Base-by-base conservation (phyloP, 2,797 vertebrate genomes). In the Bradypus variegatus region DNA sequence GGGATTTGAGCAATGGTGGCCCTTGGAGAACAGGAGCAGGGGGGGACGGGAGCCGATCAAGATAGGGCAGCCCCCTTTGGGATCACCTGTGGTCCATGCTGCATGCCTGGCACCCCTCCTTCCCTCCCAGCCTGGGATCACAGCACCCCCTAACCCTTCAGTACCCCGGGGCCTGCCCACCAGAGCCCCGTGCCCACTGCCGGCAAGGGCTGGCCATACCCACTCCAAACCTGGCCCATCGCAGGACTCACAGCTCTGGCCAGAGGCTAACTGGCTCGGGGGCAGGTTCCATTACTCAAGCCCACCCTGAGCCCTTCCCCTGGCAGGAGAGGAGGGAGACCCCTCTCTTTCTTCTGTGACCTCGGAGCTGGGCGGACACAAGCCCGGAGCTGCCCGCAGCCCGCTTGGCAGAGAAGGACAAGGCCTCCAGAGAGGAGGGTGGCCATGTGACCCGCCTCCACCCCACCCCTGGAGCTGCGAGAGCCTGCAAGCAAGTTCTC, bases 371-470 rank as follows among this genome's bases (percentile, higher is more conserved):
- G 79, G 62, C 8, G 23, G 29, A 38, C n/a, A 2, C 41, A 13
- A n/a, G 45, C 75, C 38, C 12, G 21, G 21, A 50, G 29, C 29
- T 13, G 41, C 41, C 72, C 29, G 76, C n/a, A 53, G 67, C 36
- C 13, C 1, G 0, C 81, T 75, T 1, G 36, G 58, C 0, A 36
- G 69, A 36, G 23, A 8, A 33, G 36, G 50, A 25, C 13, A 15
- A 16, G 69, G n/a, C 23, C 6, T 0, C 2, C 5, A 0, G 21
- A 53, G 41, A 1, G 33, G 27, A 11, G 21, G 16, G 14, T 0
- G 6, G 12, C 38, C 14, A 33, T 4, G 19, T 0, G 36, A 33
- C 67, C 55, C 2, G 7, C 50, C 90, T 8, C 67, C 58, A 33
- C 53, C 31, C 89, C 25, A 11, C 6, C 29, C 48, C 55, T 1